Evolutionary conservation across 2,797 vertebrate species (phyloP), one percentile per base, ranked within the genome.

Genomic region (Eidolon dupreanum): DNA sequence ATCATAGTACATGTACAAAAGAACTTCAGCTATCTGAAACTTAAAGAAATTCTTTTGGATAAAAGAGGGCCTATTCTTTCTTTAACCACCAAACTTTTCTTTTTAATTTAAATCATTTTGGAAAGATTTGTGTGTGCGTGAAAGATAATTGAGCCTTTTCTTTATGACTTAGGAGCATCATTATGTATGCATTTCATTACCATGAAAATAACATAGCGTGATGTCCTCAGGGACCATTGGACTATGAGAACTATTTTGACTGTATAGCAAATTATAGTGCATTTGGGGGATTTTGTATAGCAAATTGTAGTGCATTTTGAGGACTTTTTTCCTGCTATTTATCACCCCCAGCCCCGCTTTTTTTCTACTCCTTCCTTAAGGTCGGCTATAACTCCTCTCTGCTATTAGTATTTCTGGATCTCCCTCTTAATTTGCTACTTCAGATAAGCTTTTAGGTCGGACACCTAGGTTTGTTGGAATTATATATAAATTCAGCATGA

Each of bases 161-260:
- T 98, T 96, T 93, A 95, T 93, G 95, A 95, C 84, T 97, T 96
- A 82, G 86, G 43, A 71, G 77, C 66, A 78, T 93, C 89, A 93
- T 97, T 97, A 97, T 89, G 82, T 90, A 96, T 97, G 82, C 79
- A 88, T 97, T 93, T 96, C 90, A 97, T 96, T 97, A 92, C 88
- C 92, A 95, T 93, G 96, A 90, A 95, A 97, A 96, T 93, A 94
- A 97, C 87, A 93, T 77, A 81, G 65, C 90, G 46, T 65, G 70
- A 70, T 89, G 53, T 88, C 88, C 92, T 90, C 36, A 38, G 95
- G 90, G 95, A 92, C 84, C 22, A 49, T 53, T 88, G 77, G 81
- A 84, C 93, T 55, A 78, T 77, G 61, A 94, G 88, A 65, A 84
- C 77, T 86, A 79, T 89, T 95, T 88, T 93, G 88, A 96, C 88